Percentiles rank a stretch among this genome's conserved stretches.
Evolutionary conservation across 2,888 invertebrate genomes (phyloP).

Genomic region (Drosophila macrospina): DNA sequence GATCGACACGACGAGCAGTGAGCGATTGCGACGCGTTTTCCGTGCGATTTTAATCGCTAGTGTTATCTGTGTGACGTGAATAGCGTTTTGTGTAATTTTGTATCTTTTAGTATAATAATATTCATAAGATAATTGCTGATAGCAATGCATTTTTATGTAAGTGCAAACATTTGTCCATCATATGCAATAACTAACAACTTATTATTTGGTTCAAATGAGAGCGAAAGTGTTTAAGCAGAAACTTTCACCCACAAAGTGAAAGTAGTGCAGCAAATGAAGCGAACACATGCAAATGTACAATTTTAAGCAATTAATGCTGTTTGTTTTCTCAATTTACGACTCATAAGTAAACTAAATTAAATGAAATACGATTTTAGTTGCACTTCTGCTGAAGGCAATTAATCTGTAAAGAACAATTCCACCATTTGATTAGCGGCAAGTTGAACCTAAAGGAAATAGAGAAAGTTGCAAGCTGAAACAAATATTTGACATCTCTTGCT

Average conservation of each 20-base stretch:
- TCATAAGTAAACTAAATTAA: not conserved
- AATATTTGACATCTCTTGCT: too few relatives aligned
- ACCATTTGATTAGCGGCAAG: not conserved
- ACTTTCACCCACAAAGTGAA: slow-evolving; percentile 75
- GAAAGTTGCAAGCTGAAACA: not conserved
- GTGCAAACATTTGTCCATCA: slow-evolving; percentile 29
- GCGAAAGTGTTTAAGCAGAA: slow-evolving; percentile 63
- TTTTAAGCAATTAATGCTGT: slow-evolving; percentile 8
- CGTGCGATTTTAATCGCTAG: slow-evolving; percentile 51
- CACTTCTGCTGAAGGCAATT: not conserved
- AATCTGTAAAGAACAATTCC: not conserved
- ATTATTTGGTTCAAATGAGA: slow-evolving; percentile 32
- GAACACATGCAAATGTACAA: slow-evolving; percentile 60
- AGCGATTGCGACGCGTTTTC: slow-evolving; percentile 56
- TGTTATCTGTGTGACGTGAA: slow-evolving; percentile 33
- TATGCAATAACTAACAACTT: slow-evolving; percentile 1
- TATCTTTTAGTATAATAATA: slow-evolving; percentile 30
- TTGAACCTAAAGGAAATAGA: not conserved
- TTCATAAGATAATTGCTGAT: slow-evolving; percentile 6
- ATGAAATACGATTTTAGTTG: not conserved
- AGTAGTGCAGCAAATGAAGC: slow-evolving; percentile 47
- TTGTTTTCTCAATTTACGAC: not conserved
- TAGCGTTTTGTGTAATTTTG: slow-evolving; percentile 36
- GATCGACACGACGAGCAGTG: slow-evolving; percentile 24
- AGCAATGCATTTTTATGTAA: slow-evolving; percentile 66